phyloP scores from a whole-genome alignment of 1,140 invertebrate species.

The Drosophila leontia region DNA sequence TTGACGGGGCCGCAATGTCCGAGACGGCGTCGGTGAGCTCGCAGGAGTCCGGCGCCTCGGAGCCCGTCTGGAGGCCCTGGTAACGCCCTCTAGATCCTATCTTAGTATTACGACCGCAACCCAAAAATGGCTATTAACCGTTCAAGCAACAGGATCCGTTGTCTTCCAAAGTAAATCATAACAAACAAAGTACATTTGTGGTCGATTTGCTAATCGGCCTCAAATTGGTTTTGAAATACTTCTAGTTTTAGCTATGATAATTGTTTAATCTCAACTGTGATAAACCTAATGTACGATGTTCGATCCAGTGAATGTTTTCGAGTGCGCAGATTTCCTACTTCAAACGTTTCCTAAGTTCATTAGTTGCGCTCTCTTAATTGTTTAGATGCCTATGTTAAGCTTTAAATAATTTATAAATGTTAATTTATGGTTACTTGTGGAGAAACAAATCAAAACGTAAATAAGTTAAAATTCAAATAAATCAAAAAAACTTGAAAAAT shows the following conservation, averaged over 20 bases:
- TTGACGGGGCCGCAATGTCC: slow-evolving; percentile 70
- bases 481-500: slow-evolving; percentile 6
- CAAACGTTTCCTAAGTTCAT: slow-evolving; percentile 46
- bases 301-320: slow-evolving; percentile 29
- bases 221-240: slow-evolving; percentile 65
- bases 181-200: slow-evolving; percentile 14
- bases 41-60: slow-evolving; percentile 70
- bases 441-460: slow-evolving; percentile 49
- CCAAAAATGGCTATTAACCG: slow-evolving; percentile 66
- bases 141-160: slow-evolving; percentile 71
- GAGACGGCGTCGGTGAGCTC: slow-evolving; percentile 77
- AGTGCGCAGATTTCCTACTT: slow-evolving; percentile 57
- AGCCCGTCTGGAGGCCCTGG: slow-evolving; percentile 81
- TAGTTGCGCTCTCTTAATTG: slow-evolving; percentile 32
- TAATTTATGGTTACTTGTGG: slow-evolving; percentile 58
- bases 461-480: slow-evolving; percentile 27
- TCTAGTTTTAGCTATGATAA: slow-evolving; percentile 44
- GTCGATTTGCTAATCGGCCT: slow-evolving; percentile 41
- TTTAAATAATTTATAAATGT: slow-evolving; percentile 80
- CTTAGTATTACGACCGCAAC: slow-evolving; percentile 61
- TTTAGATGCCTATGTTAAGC: slow-evolving; percentile 57
- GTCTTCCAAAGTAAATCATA: slow-evolving; percentile 78
- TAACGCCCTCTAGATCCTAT: slow-evolving; percentile 65
- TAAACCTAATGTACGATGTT: slow-evolving; percentile 65
- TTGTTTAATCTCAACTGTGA: slow-evolving; percentile 73